Base-by-base conservation (phyloP, 2,888 invertebrate genomes). In the Cephus spinipes region DNA sequence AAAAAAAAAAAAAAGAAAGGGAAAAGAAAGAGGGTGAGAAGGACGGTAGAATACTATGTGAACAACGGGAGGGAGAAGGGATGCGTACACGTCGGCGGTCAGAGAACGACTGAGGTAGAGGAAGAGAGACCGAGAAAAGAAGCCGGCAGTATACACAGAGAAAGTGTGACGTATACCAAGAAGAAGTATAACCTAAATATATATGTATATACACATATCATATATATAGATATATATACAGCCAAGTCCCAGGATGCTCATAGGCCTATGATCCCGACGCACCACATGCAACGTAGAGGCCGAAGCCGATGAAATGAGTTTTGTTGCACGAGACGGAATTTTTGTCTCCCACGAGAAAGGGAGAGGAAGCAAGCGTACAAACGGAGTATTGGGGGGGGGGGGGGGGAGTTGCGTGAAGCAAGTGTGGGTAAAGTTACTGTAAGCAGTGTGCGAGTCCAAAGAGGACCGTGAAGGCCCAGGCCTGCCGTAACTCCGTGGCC, bases 281-380 rank as follows among this genome's bases (percentile, higher is more conserved):
- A 9, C 71, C 71, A 71, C 71, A 71, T 71, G 31, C 71, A 31
- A 71, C 71, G 71, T 15, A 31, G 68, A 12, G 74, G 36, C 68
- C 33, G 68, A 31, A 69, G 74, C 33, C 74, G 73, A 75, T 73
- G 75, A 75, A 80, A 77, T 77, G 73, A 77, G 36, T 74, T 79
- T 81, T 79, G 81, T 79, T 78, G 74, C 74, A 68, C 73, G 35
- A 34, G 74, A 40, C 79, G 79, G 78, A 79, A 83, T 80, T 81
- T 82, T 80, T 79, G 76, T 80, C 80, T 80, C 77, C 73, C 79
- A 73, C 78, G 76, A 78, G 79, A 71, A 71, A 32, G 71, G 71
- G 71, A 71, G 32, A 32, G 71, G 23, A 55, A 55, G 55, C 23
- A 55, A 9, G 55, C 55, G 23, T 23, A 15, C 23, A 55, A 55